Evolutionary conservation across 2,113 vertebrate genomes (phyloP).

Genomic region (Drymodes brunneopygia): DNA sequence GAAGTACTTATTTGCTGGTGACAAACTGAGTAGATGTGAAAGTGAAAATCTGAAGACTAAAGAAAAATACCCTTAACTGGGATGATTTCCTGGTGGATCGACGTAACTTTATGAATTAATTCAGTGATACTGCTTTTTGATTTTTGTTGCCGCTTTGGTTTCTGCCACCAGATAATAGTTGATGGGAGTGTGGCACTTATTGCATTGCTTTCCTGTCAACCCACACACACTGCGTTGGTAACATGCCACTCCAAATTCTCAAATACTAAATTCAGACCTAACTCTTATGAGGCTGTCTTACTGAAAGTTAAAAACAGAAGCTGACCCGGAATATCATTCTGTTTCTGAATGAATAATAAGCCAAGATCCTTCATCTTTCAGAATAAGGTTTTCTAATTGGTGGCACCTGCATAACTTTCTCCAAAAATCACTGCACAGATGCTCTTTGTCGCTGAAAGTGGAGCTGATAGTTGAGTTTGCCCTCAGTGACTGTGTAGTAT

Average conservation of each 20-base stretch:
- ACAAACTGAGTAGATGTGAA: neutral
- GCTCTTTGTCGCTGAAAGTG: neutral
- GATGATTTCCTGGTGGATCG: neutral
- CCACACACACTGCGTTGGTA: rapidly evolving
- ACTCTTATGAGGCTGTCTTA: neutral
- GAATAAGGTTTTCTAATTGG: neutral
- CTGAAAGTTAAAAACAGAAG: neutral
- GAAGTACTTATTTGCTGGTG: neutral
- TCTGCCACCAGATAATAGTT: neutral
- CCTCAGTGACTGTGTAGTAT: neutral
- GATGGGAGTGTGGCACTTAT: neutral
- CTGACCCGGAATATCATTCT: neutral
- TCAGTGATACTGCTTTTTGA: neutral
- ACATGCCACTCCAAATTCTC: neutral
- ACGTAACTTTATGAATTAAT: neutral
- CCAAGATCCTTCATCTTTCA: neutral
- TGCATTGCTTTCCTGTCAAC: neutral
- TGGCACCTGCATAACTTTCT: neutral
- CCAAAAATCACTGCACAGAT: neutral
- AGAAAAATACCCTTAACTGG: neutral
- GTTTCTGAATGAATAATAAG: neutral
- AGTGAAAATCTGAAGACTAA: neutral
- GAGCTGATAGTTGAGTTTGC: neutral
- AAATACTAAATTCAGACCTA: neutral
- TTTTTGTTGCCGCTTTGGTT: neutral